Conservation (phyloP, 2,797 vertebrate genomes). For the Potorous gilbertii region DNA sequence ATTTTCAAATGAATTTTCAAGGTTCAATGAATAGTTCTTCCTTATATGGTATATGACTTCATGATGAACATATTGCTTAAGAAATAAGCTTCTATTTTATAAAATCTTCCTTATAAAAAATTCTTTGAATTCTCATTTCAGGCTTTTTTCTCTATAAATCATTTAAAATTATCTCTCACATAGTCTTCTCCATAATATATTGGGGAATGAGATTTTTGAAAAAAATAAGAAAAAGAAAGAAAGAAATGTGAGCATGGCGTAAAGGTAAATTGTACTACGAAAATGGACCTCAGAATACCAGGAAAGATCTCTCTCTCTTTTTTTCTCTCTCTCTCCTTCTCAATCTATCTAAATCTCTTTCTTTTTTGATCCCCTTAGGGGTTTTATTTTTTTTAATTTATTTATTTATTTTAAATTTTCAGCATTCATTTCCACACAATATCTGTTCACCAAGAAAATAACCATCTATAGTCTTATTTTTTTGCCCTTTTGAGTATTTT, state of each 20-base stretch:
- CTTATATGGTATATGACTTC: not conserved
- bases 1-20: slow-evolving; percentile 11
- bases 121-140: not conserved
- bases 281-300: not conserved
- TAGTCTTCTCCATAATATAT: not conserved
- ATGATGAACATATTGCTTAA: slow-evolving; percentile 7
- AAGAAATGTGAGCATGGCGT: not conserved
- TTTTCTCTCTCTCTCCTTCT: no score
- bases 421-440: no score
- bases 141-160: not conserved
- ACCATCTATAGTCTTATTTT: no score
- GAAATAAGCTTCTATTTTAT: not conserved
- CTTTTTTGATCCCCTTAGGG: no score
- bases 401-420: no score
- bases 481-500: no score
- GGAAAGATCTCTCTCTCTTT: no score
- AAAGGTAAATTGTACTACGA: not conserved
- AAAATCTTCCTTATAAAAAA: not conserved
- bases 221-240: no score
- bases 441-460: no score
- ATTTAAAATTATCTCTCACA: not conserved
- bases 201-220: not conserved
- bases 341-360: no score
- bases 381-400: no score
- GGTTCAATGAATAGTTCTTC: not conserved